Evolutionary conservation across 2,888 invertebrate genomes (phyloP).

Genomic region (Strigamia transsilvanica): DNA sequence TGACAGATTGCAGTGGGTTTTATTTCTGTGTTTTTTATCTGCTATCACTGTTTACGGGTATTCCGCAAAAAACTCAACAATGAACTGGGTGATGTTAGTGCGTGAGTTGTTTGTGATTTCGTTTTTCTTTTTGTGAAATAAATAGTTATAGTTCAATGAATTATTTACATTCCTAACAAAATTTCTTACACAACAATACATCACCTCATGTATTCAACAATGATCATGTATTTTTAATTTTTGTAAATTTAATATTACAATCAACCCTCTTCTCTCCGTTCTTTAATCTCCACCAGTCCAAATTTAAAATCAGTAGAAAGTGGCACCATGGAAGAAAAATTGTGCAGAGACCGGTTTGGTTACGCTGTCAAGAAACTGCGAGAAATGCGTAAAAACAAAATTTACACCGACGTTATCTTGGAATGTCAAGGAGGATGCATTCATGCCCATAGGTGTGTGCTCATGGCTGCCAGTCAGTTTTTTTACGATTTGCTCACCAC

Average conservation of each 20-base stretch:
- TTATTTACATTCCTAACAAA: neutral
- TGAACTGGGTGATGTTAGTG: neutral
- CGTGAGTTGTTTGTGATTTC: neutral
- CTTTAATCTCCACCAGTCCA: neutral
- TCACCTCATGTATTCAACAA: neutral
- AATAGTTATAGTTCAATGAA: neutral
- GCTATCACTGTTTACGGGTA: neutral
- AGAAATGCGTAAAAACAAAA: constrained; percentile 42
- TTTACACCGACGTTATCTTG: neutral
- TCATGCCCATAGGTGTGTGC: constrained; percentile 33
- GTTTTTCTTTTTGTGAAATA: neutral
- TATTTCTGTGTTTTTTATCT: neutral
- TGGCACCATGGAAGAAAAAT: constrained; percentile 10
- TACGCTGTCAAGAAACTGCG: constrained; percentile 17
- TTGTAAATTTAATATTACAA: neutral
- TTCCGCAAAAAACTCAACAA: neutral
- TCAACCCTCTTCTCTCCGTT: neutral
- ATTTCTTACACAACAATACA: neutral
- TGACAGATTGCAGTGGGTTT: constrained; percentile 17
- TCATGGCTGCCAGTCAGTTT: constrained; percentile 14
- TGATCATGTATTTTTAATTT: neutral
- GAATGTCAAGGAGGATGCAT: constrained; percentile 9
- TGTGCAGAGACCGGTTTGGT: constrained; percentile 24
- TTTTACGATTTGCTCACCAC: neutral
- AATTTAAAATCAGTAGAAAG: neutral